These are phyloP conservation scores for Mythimna lalbum DNA, from an alignment of 2,888 invertebrate species.

Conservation along the genomic window DNA sequence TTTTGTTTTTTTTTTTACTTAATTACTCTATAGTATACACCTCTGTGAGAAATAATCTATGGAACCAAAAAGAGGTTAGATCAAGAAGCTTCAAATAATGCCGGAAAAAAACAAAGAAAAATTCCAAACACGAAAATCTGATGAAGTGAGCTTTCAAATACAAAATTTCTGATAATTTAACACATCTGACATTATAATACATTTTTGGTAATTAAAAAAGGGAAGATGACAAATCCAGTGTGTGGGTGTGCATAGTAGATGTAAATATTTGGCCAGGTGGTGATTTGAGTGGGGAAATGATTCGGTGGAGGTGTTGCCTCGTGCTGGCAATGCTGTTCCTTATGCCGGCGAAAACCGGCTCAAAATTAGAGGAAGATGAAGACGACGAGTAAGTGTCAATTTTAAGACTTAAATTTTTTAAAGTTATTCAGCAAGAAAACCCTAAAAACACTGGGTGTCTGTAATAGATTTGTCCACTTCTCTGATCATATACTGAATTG, in stretches of 20 bases:
- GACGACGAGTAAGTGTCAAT: constrained; percentile 75
- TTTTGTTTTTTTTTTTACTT: neutral
- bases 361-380: constrained; percentile 77
- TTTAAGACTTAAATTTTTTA: neutral
- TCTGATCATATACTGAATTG: constrained; percentile 8
- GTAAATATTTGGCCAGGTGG: constrained; percentile 58
- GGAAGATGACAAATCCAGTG: constrained; percentile 85
- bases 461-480: neutral
- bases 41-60: constrained; percentile 30
- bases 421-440: neutral
- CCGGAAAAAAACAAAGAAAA: constrained; percentile 74
- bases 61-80: constrained; percentile 30
- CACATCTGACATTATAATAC: constrained; percentile 62
- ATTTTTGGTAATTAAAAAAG: constrained; percentile 72
- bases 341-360: constrained; percentile 73
- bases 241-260: constrained; percentile 71
- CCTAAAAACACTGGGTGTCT: neutral
- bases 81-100: constrained; percentile 52
- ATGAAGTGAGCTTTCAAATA: constrained; percentile 77
- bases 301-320: constrained; percentile 82
- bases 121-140: constrained; percentile 83
- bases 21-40: constrained; percentile 35
- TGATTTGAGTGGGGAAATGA: constrained; percentile 75
- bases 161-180: constrained; percentile 71
- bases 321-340: constrained; percentile 81